These are phyloP conservation scores for Charadrius vociferus DNA, from an alignment of 2,113 vertebrate genomes.

Conservation along the genomic window DNA sequence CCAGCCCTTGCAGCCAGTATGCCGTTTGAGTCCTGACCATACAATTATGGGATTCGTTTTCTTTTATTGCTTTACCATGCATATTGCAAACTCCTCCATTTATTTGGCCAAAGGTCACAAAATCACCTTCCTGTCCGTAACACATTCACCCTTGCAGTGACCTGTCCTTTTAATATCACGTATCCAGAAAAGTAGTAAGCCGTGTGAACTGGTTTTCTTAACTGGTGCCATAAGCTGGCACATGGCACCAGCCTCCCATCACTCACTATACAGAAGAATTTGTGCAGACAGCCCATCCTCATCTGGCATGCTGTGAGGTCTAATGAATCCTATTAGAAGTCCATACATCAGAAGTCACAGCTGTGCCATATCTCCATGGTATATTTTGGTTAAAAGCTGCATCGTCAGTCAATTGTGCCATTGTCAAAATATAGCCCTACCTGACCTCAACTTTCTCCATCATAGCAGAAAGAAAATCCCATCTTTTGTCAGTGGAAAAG, in stretches of 20 bases:
- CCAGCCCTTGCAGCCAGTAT: not conserved
- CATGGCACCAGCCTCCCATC: not conserved
- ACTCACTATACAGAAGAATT: not conserved
- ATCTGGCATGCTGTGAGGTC: not conserved
- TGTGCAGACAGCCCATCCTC: not conserved
- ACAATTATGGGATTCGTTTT: not conserved
- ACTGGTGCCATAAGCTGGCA: not conserved
- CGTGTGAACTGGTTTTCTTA: not conserved
- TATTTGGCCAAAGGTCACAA: not conserved
- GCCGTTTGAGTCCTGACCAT: not conserved
- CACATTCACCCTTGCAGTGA: not conserved
- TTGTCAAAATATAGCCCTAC: not conserved
- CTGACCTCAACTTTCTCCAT: not conserved
- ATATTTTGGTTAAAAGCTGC: not conserved
- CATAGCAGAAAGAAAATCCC: not conserved
- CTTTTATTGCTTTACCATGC: not conserved
- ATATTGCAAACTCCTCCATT: not conserved
- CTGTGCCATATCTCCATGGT: not conserved
- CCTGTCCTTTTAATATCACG: not conserved
- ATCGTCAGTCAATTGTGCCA: rapidly evolving
- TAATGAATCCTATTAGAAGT: not conserved
- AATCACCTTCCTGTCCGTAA: not conserved
- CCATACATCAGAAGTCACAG: not conserved
- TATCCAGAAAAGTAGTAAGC: not conserved
- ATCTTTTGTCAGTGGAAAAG: not conserved